These are phyloP conservation scores for Pseudomyrmex pallidus DNA, from an alignment of 1,140 invertebrate species.

Conservation along the genomic window DNA sequence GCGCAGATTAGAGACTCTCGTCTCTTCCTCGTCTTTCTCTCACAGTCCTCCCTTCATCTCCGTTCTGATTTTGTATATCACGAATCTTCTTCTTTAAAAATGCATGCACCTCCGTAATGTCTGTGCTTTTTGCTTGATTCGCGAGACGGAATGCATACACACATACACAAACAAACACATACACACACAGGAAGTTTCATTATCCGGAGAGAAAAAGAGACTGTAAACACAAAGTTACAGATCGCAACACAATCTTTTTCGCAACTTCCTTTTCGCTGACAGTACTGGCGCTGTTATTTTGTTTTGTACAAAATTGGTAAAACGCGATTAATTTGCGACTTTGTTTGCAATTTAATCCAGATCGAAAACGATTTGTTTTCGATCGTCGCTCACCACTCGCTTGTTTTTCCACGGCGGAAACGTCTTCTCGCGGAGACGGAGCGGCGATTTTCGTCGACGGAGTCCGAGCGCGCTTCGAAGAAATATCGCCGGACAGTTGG, in stretches of 20 bases:
- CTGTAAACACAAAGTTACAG: no score
- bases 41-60: constrained; percentile 26
- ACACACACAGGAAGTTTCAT: neutral
- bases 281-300: no score
- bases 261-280: no score
- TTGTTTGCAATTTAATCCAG: no score
- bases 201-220: neutral
- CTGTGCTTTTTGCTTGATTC: neutral
- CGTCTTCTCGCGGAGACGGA: neutral
- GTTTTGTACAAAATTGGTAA: no score
- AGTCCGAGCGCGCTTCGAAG: neutral
- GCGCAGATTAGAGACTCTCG: constrained; percentile 68
- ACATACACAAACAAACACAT: no score
- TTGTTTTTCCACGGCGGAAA: neutral
- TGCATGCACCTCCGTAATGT: constrained; percentile 64
- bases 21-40: neutral
- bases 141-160: neutral
- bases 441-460: neutral
- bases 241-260: neutral
- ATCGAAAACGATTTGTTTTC: no score
- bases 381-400: no score
- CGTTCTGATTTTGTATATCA: constrained; percentile 20
- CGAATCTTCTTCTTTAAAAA: constrained; percentile 64
- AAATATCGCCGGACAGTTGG: constrained; percentile 44
- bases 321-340: no score